These are phyloP conservation scores for Pseudochirops cupreus DNA, from an alignment of 2,797 vertebrate species.

Conservation along the genomic window DNA sequence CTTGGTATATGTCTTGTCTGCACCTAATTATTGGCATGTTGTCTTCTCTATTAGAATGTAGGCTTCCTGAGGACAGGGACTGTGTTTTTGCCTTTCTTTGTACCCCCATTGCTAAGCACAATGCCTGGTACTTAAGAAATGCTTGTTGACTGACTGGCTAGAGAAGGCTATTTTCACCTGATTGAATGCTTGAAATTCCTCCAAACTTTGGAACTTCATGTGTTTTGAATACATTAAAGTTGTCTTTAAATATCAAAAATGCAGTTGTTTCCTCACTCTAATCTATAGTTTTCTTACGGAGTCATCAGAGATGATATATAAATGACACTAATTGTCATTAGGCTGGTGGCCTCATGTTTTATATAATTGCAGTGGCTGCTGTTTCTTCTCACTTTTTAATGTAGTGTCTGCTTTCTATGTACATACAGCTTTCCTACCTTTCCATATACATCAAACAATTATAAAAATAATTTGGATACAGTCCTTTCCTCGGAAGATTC, in stretches of 20 bases:
- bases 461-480: background rate
- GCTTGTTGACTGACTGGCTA: background rate
- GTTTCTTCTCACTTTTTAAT: background rate
- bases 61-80: background rate
- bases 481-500: background rate
- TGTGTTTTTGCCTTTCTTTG: background rate
- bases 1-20: background rate
- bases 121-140: background rate
- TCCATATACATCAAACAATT: background rate
- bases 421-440: background rate
- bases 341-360: background rate
- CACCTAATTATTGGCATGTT: background rate
- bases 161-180: background rate
- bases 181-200: background rate
- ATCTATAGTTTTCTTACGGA: background rate
- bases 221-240: background rate
- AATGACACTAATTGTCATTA: background rate
- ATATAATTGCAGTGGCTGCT: background rate
- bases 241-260: background rate
- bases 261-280: background rate
- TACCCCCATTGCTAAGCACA: background rate
- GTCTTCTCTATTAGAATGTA: background rate
- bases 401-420: background rate
- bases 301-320: background rate
- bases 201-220: background rate